Evolutionary conservation across 2,113 vertebrate species (phyloP).

Genomic region (Scortum barcoo): DNA sequence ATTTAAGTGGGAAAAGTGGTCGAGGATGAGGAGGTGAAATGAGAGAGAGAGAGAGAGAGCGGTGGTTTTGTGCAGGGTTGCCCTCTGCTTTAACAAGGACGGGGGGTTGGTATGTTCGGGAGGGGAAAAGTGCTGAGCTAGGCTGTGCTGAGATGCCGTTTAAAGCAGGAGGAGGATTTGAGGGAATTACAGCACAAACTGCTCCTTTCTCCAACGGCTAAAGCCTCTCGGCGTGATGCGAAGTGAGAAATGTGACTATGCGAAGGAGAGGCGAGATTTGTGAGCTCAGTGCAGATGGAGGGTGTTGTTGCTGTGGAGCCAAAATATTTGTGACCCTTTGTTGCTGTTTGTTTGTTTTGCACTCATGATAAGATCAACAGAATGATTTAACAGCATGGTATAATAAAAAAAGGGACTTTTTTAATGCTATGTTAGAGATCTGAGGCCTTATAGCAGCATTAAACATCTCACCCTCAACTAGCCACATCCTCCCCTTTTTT

Average conservation of each 20-base stretch:
- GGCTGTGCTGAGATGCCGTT: slow-evolving; percentile 21
- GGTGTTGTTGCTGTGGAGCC: slow-evolving; percentile 28
- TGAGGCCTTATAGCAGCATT: neutral
- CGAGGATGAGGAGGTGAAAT: neutral
- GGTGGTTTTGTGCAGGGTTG: slow-evolving; percentile 10
- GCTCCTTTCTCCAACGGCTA: slow-evolving; percentile 24
- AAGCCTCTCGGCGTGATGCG: slow-evolving; percentile 33
- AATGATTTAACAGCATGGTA: neutral
- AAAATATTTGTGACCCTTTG: slow-evolving; percentile 32
- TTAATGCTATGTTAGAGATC: neutral
- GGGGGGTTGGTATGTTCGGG: slow-evolving; percentile 33
- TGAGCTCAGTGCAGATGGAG: neutral
- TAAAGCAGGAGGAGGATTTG: slow-evolving; percentile 47
- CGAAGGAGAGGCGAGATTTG: neutral
- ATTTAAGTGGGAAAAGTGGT: neutral
- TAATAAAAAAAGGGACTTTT: neutral
- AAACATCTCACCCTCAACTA: neutral
- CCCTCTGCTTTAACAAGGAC: neutral
- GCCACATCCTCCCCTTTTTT: neutral
- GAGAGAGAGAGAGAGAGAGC: neutral
- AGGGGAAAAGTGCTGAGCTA: slow-evolving; percentile 45
- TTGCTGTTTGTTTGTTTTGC: slow-evolving; percentile 5
- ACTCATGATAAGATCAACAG: neutral
- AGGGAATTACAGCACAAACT: slow-evolving; percentile 52
- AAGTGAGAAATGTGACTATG: slow-evolving; percentile 22